These are phyloP conservation scores for Mercenaria mercenaria DNA, from an alignment of 1,140 invertebrate species.

Conservation along the genomic window DNA sequence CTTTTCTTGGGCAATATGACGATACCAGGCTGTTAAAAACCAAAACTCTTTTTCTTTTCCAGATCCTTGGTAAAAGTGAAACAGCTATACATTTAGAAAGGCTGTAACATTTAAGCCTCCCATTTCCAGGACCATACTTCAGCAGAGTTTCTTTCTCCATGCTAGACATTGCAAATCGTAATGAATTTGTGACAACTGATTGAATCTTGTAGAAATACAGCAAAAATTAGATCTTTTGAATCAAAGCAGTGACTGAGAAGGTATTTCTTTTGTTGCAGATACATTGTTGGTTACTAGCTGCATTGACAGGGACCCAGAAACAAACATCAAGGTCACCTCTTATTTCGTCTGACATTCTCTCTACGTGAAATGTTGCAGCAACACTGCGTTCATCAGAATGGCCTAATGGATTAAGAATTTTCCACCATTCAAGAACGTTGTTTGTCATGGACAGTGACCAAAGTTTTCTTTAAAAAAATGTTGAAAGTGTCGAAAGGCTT, in stretches of 20 bases:
- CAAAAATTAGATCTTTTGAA: background rate
- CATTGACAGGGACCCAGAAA: constrained; percentile 1
- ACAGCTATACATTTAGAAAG: constrained; percentile 1
- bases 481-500: background rate
- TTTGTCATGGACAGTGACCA: background rate
- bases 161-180: constrained; percentile 8
- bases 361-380: constrained; percentile 11
- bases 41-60: background rate
- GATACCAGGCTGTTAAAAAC: background rate
- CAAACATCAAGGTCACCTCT: background rate
- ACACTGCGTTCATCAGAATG: background rate
- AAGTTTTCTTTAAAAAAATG: background rate
- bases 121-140: background rate
- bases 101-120: background rate
- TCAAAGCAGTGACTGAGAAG: background rate
- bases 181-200: background rate
- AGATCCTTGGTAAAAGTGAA: background rate
- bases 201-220: background rate
- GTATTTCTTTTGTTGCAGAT: background rate
- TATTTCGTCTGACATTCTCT: background rate
- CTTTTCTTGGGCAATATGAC: constrained; percentile 5
- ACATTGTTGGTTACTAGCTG: background rate
- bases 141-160: background rate
- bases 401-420: background rate
- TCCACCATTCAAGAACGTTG: background rate